phyloP scores from a whole-genome alignment of 1,140 invertebrate species.

The Drosophila parvula region DNA sequence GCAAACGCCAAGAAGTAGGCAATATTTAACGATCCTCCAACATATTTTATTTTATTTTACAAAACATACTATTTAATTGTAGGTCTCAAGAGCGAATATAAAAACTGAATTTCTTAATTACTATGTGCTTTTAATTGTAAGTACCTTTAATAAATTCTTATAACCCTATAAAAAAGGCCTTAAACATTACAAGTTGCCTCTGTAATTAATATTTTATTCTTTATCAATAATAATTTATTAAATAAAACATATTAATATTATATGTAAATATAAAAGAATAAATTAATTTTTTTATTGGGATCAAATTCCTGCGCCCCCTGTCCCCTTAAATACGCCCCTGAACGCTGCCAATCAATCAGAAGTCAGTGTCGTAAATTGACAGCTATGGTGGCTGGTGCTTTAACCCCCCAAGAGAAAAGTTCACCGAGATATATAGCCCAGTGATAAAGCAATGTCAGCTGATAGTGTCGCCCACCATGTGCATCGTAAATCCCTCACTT shows the following conservation, averaged over 20 bases:
- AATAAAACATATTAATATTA: too few species aligned
- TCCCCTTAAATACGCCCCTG: slow-evolving; percentile 1
- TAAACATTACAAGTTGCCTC: too few species aligned
- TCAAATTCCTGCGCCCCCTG: background rate
- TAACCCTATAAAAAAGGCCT: too few species aligned
- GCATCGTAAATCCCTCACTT: slow-evolving; percentile 38
- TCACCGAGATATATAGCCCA: slow-evolving; percentile 25
- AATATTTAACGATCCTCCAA: background rate
- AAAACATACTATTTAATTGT: too few species aligned
- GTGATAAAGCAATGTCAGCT: slow-evolving; percentile 48
- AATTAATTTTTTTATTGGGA: too few species aligned
- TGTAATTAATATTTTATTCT: too few species aligned
- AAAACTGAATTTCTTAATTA: background rate
- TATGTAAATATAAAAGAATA: too few species aligned
- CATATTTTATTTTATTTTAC: background rate
- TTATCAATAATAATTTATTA: too few species aligned
- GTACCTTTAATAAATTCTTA: too few species aligned
- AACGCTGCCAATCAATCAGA: slow-evolving; percentile 34
- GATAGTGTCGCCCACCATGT: slow-evolving; percentile 54
- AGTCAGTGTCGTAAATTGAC: slow-evolving; percentile 25
- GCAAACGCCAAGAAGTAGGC: slow-evolving; percentile 3
- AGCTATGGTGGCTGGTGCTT: slow-evolving; percentile 2
- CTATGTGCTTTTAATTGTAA: too few species aligned
- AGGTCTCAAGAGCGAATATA: too few species aligned
- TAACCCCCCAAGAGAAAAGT: slow-evolving; percentile 11